These are phyloP conservation scores for Tamias sibiricus DNA, from an alignment of 2,113 vertebrate species.

Conservation along the genomic window DNA sequence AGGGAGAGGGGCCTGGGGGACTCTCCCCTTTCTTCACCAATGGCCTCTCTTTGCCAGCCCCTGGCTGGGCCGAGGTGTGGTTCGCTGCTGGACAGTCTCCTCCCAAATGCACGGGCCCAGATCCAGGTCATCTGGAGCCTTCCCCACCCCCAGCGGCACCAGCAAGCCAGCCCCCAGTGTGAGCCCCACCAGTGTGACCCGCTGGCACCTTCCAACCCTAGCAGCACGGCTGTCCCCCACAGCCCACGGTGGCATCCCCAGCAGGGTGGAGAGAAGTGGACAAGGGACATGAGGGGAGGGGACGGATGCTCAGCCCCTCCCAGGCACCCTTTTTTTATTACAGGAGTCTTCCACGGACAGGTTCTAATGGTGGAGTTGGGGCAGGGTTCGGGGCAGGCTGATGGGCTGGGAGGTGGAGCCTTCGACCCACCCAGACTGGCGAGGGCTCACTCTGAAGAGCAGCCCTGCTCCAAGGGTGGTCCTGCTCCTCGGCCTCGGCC, in stretches of 20 bases:
- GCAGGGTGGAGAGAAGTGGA: neutral
- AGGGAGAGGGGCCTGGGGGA: too few species aligned
- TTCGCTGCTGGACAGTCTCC: neutral
- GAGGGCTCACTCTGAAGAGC: neutral
- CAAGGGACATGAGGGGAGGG: rapidly evolving
- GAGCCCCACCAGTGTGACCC: neutral
- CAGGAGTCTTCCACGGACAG: too few species aligned
- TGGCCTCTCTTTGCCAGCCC: neutral
- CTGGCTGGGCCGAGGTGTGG: neutral
- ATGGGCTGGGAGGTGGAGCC: neutral
- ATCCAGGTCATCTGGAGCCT: neutral
- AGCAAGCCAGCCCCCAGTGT: too few species aligned
- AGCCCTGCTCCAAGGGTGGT: neutral
- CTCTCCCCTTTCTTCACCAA: neutral
- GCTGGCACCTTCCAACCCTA: neutral
- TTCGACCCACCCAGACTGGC: neutral
- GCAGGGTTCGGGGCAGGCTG: neutral
- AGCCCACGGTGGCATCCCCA: neutral
- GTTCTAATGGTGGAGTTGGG: neutral
- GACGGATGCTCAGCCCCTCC: neutral
- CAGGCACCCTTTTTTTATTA: neutral
- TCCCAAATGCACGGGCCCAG: too few species aligned
- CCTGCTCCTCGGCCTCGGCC: rapidly evolving
- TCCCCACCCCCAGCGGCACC: neutral
- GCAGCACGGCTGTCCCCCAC: neutral